Conservation (phyloP, 2,888 invertebrate genomes). For the Mycalesis mineus region DNA sequence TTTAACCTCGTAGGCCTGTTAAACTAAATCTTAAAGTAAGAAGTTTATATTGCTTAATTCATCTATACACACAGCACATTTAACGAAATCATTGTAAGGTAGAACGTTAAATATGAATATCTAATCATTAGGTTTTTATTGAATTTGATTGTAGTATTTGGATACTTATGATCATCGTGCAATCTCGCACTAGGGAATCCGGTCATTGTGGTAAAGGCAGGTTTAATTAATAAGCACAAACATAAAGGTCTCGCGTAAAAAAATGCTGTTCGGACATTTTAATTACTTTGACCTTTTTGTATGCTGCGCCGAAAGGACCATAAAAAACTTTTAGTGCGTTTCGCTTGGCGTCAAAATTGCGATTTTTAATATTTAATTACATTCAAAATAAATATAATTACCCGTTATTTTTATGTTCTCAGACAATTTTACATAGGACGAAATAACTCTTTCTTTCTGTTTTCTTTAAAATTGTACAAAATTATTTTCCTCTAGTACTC, state of each 20-base stretch:
- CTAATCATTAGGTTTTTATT: no score
- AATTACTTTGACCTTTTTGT: constrained; percentile 69
- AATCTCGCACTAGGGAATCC: not conserved
- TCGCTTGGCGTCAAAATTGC: constrained; percentile 50
- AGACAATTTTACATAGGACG: no score
- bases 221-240: constrained; percentile 32
- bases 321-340: constrained; percentile 58
- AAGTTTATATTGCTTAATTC: no score
- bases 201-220: constrained; percentile 21
- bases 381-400: constrained; percentile 18
- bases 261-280: constrained; percentile 50
- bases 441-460: no score
- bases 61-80: no score
- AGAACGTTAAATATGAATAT: no score
- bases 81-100: no score
- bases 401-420: constrained; percentile 6
- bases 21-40: no score
- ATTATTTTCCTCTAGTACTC: no score
- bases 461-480: no score
- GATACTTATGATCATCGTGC: not conserved
- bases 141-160: no score
- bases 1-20: no score
- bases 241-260: constrained; percentile 32
- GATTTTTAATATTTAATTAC: constrained; percentile 46
- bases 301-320: constrained; percentile 48